A percentile compares a stretch with the other conserved stretches of the same genome.
These are phyloP conservation scores for Pocillopora meandrina DNA, from an alignment of 92 coral and sea anemone genomes.

Conservation along the genomic window DNA sequence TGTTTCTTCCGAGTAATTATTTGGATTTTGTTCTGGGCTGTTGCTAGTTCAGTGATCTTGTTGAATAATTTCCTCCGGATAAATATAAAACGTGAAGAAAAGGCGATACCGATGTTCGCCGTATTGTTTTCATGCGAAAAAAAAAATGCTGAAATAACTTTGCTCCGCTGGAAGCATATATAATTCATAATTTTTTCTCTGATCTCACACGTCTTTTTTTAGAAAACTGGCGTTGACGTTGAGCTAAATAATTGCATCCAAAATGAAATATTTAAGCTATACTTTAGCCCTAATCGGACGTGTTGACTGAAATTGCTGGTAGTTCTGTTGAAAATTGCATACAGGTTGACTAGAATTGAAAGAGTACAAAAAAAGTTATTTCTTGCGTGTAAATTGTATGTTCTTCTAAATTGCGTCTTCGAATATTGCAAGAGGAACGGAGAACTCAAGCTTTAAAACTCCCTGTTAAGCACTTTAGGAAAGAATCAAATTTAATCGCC, in stretches of 20 bases:
- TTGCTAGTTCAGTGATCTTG: not conserved
- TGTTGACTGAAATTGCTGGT: constrained; percentile 8
- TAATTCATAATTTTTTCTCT: constrained; percentile 11
- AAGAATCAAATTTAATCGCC: constrained; percentile 21
- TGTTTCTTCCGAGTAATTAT: not conserved
- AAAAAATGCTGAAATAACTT: constrained; percentile 21
- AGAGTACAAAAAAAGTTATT: not conserved
- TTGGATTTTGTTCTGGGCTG: not conserved
- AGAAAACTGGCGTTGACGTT: not conserved
- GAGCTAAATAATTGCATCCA: not conserved
- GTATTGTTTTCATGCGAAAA: not conserved
- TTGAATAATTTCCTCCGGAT: not conserved
- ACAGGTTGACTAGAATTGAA: not conserved
- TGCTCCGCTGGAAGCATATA: not conserved
- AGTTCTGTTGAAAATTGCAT: not conserved
- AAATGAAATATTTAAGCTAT: not conserved
- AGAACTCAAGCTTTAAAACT: constrained; percentile 1
- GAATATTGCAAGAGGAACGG: not conserved
- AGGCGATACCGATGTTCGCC: not conserved
- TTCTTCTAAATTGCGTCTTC: not conserved
- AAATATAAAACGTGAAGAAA: not conserved
- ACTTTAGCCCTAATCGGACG: not conserved
- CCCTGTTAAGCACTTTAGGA: not conserved
- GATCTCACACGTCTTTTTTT: constrained; percentile 8
- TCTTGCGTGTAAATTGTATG: not conserved